Evolutionary conservation across 1,140 invertebrate species (phyloP).

Genomic region (Nymphalis io): DNA sequence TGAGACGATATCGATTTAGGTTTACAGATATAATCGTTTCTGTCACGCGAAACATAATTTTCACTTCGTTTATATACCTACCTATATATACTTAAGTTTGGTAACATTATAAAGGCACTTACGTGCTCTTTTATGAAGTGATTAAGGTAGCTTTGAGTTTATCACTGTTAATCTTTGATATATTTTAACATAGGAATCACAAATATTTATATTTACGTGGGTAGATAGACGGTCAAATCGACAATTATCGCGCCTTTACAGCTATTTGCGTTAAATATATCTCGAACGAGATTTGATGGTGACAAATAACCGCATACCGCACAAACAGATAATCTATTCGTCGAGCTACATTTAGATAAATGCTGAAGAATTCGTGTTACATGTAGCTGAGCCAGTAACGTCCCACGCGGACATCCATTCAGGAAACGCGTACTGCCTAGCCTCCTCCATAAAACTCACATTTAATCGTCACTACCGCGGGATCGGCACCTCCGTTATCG

Average conservation of each 20-base stretch:
- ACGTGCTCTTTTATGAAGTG: too few relatives aligned
- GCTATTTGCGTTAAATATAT: slow-evolving; percentile 23
- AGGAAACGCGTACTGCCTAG: slow-evolving; percentile 9
- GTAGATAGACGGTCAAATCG: neutral
- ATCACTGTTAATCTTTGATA: neutral
- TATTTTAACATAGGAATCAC: neutral
- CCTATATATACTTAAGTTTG: too few relatives aligned
- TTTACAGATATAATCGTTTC: too few relatives aligned
- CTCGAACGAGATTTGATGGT: slow-evolving; percentile 15
- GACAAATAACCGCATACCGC: slow-evolving; percentile 37
- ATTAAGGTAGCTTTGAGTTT: neutral
- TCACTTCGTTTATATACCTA: too few relatives aligned
- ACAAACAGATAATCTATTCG: slow-evolving; percentile 19
- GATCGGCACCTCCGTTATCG: slow-evolving; percentile 53
- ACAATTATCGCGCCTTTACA: slow-evolving; percentile 12
- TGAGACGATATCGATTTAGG: too few relatives aligned
- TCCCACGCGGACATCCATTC: slow-evolving; percentile 36
- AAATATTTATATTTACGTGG: neutral
- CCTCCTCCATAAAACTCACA: slow-evolving; percentile 49
- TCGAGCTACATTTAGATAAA: slow-evolving; percentile 38
- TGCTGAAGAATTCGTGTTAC: slow-evolving; percentile 32
- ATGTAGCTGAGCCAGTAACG: slow-evolving; percentile 16
- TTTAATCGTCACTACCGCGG: slow-evolving; percentile 51
- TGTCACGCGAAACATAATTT: too few relatives aligned
- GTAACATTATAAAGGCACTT: too few relatives aligned